Conservation (phyloP, 2,888 invertebrate species). For the Cryptocephalus moraei region DNA sequence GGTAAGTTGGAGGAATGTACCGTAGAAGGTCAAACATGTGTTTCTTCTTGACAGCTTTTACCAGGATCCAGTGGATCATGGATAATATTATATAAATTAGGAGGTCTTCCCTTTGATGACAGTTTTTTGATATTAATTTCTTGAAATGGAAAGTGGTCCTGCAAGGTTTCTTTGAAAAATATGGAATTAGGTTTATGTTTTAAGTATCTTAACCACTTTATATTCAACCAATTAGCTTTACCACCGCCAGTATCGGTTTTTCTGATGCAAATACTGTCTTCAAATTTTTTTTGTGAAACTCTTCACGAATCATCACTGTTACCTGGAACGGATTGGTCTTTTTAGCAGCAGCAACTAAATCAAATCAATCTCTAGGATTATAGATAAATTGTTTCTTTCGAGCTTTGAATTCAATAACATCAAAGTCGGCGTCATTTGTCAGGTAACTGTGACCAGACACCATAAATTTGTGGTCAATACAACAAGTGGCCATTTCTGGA, state of each 20-base stretch:
- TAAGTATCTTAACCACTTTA: no score
- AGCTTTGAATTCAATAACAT: slow-evolving; percentile 1
- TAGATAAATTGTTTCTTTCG: slow-evolving; percentile 3
- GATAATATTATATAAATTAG: slow-evolving; percentile 1
- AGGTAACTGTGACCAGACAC: no score
- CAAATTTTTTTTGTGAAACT: not conserved
- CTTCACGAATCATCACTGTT: slow-evolving; percentile 3
- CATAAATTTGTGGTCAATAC: no score
- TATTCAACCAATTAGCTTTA: no score
- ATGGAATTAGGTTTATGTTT: no score
- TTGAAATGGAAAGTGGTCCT: slow-evolving; percentile 1
- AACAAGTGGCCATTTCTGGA: no score
- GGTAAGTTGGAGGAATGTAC: no score
- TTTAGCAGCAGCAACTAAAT: slow-evolving; percentile 2
- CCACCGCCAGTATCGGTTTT: not conserved
- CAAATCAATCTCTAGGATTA: slow-evolving; percentile 1
- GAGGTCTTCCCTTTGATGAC: not conserved
- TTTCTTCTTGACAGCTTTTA: not conserved
- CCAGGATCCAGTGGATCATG: slow-evolving; percentile 6
- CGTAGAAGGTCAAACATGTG: no score
- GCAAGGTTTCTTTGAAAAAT: slow-evolving; percentile 1
- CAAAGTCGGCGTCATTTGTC: no score
- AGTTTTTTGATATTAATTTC: slow-evolving; percentile 1
- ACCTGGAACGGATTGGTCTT: slow-evolving; percentile 1
- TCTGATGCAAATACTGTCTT: no score